Evolutionary conservation across 2,113 vertebrate species (phyloP).

Genomic region (Elanus axillaris): DNA sequence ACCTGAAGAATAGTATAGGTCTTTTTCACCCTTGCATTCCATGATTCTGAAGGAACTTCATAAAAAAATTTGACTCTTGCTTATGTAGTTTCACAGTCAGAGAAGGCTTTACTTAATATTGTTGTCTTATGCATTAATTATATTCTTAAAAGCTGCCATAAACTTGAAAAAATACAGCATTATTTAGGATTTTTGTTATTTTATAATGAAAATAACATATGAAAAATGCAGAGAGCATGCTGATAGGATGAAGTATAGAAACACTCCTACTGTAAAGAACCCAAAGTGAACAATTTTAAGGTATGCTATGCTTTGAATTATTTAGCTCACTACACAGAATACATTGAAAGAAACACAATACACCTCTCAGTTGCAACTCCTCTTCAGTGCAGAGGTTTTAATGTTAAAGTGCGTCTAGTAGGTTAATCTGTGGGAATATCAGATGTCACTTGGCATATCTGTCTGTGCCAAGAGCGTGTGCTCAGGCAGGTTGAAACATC

Average conservation of each 20-base stretch:
- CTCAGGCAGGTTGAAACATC: not conserved
- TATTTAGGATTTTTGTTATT: not conserved
- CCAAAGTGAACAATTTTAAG: not conserved
- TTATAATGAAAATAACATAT: not conserved
- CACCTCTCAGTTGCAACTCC: not conserved
- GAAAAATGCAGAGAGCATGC: not conserved
- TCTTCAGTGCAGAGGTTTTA: not conserved
- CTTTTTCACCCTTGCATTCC: not conserved
- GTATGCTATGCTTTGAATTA: not conserved
- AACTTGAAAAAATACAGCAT: not conserved
- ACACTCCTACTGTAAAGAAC: not conserved
- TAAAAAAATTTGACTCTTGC: not conserved
- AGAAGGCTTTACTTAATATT: not conserved
- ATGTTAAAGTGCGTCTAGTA: not conserved
- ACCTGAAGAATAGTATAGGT: not conserved
- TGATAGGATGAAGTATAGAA: not conserved
- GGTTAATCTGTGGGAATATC: not conserved
- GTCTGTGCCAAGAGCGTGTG: fast-evolving
- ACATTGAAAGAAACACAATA: not conserved
- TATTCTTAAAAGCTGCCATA: not conserved
- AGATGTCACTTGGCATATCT: not conserved
- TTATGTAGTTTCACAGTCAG: not conserved
- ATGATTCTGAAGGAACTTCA: not conserved
- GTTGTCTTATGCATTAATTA: not conserved
- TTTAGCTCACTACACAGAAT: not conserved